Percentiles rank a stretch among this genome's conserved stretches.
phyloP scores from a whole-genome alignment of 2,113 vertebrate species.

The Pluvialis apricaria region DNA sequence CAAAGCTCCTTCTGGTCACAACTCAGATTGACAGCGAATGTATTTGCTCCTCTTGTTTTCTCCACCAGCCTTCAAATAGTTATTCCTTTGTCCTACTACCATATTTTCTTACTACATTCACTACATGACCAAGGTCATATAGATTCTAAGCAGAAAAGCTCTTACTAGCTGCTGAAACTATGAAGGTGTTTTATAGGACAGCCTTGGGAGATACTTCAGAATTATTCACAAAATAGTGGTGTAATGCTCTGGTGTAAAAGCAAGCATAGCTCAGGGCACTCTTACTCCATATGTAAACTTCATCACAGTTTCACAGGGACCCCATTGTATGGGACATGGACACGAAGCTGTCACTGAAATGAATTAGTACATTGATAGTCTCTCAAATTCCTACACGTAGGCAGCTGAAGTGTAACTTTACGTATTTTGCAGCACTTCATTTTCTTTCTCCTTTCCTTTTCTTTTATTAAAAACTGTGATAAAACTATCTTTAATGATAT shows the following conservation, averaged over 20 bases:
- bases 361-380: not conserved
- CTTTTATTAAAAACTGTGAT: not conserved
- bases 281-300: conserved; percentile 28
- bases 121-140: not conserved
- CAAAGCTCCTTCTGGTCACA: not conserved
- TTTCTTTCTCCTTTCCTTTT: not conserved
- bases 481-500: not conserved
- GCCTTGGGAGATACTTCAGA: conserved; percentile 9
- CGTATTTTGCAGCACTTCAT: not conserved
- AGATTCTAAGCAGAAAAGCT: not conserved
- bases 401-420: not conserved
- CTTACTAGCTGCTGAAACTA: not conserved
- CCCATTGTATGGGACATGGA: conserved; percentile 52
- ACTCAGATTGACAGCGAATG: accelerated
- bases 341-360: conserved; percentile 49
- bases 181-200: not conserved
- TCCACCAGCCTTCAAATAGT: not conserved
- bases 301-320: not conserved
- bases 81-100: not conserved
- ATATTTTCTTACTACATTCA: not conserved
- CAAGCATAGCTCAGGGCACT: conserved; percentile 60
- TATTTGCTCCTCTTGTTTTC: not conserved
- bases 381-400: not conserved
- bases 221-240: conserved; percentile 69
- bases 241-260: conserved; percentile 53